Conservation (phyloP, 2,113 vertebrate species). For the Thinocorus orbignyianus region DNA sequence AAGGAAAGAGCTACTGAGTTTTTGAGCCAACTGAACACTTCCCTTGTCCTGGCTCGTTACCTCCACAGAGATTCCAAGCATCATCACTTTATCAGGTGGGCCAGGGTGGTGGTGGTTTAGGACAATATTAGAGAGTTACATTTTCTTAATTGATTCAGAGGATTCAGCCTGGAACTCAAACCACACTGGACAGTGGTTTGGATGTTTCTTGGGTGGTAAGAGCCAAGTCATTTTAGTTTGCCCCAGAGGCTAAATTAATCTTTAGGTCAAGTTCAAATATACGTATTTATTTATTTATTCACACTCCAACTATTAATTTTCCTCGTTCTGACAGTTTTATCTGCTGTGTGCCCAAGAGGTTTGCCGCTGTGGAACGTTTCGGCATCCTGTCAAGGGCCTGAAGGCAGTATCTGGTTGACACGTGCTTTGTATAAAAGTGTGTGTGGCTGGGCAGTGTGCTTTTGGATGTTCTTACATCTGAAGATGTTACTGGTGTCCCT, state of each 20-base stretch:
- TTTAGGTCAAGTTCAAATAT: not conserved
- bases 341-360: not conserved
- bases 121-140: not conserved
- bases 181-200: not conserved
- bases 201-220: not conserved
- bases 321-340: constrained; percentile 39
- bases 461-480: not conserved
- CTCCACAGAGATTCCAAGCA: not conserved
- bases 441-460: not conserved
- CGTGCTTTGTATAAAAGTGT: rapidly evolving
- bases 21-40: not conserved
- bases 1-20: not conserved
- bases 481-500: not conserved
- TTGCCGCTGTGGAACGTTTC: not conserved
- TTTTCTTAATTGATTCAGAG: not conserved
- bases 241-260: not conserved
- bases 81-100: not conserved
- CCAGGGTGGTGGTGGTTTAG: not conserved
- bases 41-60: not conserved
- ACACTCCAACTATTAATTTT: not conserved
- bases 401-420: not conserved
- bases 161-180: not conserved
- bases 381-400: not conserved
- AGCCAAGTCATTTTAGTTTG: constrained; percentile 22
- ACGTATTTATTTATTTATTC: not conserved